These are phyloP conservation scores for Hylaeus anthracinus DNA, from an alignment of 1,140 invertebrate species.

Conservation along the genomic window DNA sequence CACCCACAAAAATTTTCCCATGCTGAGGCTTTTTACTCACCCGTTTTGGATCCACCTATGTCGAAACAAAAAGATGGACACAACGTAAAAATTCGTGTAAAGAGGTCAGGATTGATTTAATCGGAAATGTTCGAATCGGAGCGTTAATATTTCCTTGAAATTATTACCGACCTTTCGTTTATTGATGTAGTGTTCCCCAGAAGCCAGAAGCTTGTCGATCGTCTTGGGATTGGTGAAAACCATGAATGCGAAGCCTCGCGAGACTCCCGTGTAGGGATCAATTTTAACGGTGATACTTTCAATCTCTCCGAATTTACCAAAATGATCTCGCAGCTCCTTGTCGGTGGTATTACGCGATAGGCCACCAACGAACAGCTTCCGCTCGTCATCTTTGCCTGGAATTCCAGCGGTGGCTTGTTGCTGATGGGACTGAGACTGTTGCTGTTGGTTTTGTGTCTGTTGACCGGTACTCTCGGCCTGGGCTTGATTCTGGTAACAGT, in stretches of 20 bases:
- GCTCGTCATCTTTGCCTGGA: conserved; percentile 81
- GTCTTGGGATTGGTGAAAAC: conserved; percentile 84
- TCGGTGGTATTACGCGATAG: conserved; percentile 80
- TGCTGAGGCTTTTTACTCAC: conserved; percentile 83
- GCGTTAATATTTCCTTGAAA: background rate
- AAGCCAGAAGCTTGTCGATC: conserved; percentile 83
- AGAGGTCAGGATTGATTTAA: background rate
- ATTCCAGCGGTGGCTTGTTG: conserved; percentile 78
- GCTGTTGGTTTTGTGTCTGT: conserved; percentile 31
- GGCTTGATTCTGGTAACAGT: conserved; percentile 74
- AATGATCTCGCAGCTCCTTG: conserved; percentile 84
- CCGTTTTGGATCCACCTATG: conserved; percentile 84
- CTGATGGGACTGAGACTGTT: conserved; percentile 54
- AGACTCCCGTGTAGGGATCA: conserved; percentile 84
- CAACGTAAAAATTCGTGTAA: background rate
- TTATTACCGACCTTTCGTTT: conserved; percentile 81
- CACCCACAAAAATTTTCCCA: conserved; percentile 87
- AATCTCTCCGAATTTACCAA: conserved; percentile 84
- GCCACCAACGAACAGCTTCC: conserved; percentile 81
- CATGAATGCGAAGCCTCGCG: conserved; percentile 87
- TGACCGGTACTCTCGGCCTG: conserved; percentile 63
- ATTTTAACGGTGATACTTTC: conserved; percentile 86
- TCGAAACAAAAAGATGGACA: background rate
- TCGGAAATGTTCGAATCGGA: no score
- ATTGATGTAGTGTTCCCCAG: conserved; percentile 84